Evolutionary conservation across 2,888 invertebrate species (phyloP), one percentile per base, ranked within the genome.

Genomic region (Epinotia ramella): DNA sequence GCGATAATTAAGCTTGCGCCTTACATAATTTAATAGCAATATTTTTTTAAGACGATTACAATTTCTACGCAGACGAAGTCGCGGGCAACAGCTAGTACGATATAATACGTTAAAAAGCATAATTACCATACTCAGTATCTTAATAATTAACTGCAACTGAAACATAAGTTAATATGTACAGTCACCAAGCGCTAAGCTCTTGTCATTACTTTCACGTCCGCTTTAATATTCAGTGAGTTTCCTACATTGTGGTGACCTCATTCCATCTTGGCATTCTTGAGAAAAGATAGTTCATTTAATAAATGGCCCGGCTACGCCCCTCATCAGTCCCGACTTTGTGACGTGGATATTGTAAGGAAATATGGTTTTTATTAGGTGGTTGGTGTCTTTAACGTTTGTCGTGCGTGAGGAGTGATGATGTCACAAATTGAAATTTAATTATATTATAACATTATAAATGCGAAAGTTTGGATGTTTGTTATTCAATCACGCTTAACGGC

Each of bases 241-340:
- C 77, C 71, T 77, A 66, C 74, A 66, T 67, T 71, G 68, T 66
- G 73, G 78, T 79, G 81, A 80, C 82, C 82, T 75, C 80, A 76
- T 81, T 81, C 79, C 76, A 63, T 63, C 80, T 78, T 74, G 73
- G 74, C 82, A 80, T 82, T 81, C 81, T 79, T 80, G 77, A 80
- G 81, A 76, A 75, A 74, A 86, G 86, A 87, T 87, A 86, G 88
- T 87, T 89, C 88, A 88, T 89, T 89, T 89, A 85, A 88, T 88
- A 88, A 88, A 89, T 89, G 86, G 84, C 78, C 81, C 82, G 83
- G 13, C 81, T 82, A 81, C 82, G 81, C 81, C 82, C 81, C 84
- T 82, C 84, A 85, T 88, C 83, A 83, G 80, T 87, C 81, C 83
- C 79, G 78, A 77, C 81, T 79, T 77, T 56, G 82, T 82, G 84